Conservation (phyloP, 2,888 invertebrate species). For the Stenodera caucasica region DNA sequence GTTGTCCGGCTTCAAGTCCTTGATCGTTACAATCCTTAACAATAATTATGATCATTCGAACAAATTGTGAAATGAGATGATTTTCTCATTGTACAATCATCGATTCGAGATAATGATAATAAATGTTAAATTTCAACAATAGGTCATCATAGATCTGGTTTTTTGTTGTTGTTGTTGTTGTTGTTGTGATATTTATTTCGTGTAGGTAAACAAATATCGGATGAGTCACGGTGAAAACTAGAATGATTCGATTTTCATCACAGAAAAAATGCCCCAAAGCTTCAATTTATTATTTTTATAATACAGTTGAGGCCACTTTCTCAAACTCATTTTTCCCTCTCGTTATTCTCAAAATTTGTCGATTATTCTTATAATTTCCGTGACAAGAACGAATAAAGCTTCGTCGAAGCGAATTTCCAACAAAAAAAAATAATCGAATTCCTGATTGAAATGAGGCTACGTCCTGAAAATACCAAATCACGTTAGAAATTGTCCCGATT, state of each 20-base stretch:
- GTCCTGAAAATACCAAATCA: neutral
- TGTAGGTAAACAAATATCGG: neutral
- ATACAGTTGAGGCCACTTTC: slow-evolving; percentile 16
- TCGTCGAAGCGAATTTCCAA: no score
- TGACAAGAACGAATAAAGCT: no score
- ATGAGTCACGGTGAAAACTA: slow-evolving; percentile 22
- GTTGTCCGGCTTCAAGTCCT: neutral
- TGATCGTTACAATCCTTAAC: no score
- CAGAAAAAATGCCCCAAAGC: slow-evolving; percentile 19
- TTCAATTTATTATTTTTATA: slow-evolving; percentile 3
- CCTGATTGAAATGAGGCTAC: no score
- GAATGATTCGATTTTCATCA: slow-evolving; percentile 13
- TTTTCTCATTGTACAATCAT: no score
- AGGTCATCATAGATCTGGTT: neutral
- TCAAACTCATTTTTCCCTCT: slow-evolving; percentile 9
- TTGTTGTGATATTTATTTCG: no score
- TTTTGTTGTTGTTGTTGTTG: neutral
- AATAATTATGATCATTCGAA: no score
- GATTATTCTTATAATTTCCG: no score
- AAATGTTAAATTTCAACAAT: neutral
- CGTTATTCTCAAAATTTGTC: no score
- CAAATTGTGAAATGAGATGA: no score
- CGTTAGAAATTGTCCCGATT: neutral
- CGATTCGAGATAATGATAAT: neutral
- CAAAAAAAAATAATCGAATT: no score